phyloP scores from a whole-genome alignment of 92 coral and sea anemone genomes.

The Hydrozoanthus gracilis region DNA sequence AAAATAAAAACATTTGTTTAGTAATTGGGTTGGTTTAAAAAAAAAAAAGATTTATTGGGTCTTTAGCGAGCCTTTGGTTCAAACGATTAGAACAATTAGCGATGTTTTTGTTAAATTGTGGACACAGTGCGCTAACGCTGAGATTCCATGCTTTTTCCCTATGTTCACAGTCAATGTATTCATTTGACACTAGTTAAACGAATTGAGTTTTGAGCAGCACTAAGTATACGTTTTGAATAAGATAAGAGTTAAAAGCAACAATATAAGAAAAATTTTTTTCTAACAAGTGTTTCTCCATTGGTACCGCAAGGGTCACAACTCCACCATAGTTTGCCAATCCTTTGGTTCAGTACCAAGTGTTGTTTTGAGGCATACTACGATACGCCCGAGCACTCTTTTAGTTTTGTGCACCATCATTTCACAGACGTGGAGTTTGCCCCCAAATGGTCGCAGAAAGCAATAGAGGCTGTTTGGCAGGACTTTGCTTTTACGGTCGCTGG shows the following conservation, averaged over 20 bases:
- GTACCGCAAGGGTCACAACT: no score
- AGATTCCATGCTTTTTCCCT: not conserved
- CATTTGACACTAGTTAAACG: not conserved
- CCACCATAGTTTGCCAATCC: not conserved
- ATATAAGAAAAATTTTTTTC: not conserved
- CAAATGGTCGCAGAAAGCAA: constrained; percentile 3
- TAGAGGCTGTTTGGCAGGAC: constrained; percentile 12
- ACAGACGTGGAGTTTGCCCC: no score
- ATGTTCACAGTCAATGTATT: not conserved
- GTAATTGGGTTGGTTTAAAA: not conserved
- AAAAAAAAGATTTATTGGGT: not conserved
- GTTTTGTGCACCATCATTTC: not conserved
- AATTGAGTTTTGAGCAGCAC: not conserved
- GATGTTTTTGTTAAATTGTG: not conserved
- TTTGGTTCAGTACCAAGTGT: not conserved
- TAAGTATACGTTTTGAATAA: not conserved
- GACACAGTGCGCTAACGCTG: not conserved
- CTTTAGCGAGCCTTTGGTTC: not conserved
- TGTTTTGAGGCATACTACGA: not conserved
- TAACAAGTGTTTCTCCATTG: not conserved
- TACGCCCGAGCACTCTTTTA: not conserved
- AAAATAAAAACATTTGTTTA: not conserved
- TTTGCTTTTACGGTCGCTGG: constrained; percentile 5
- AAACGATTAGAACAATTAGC: not conserved
- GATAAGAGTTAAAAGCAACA: not conserved